Evolutionary conservation across 1,140 invertebrate genomes (phyloP), one percentile per base, ranked within the genome.

Genomic region (Orius laevigatus): DNA sequence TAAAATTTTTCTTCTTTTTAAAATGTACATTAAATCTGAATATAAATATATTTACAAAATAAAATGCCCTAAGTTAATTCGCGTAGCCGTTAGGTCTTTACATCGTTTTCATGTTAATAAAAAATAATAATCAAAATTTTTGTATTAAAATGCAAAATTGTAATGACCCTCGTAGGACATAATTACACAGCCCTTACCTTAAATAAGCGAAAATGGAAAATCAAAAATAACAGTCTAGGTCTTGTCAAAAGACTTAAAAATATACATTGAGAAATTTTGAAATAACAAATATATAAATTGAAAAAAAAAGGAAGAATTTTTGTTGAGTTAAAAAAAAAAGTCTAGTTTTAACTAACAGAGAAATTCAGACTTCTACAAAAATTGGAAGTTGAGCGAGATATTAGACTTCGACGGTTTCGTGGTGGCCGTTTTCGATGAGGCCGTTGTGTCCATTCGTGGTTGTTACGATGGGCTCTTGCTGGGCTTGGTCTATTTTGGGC

Each of bases 371-470:
- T 42, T 42, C 40, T 42, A 42, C 40, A 18, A 16, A 16, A 16
- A 14, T 3, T 38, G 36, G 36, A 12, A n/a, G 36, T 38, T 38
- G 15, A 38, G n/a, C 15, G 15, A 10, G 33, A 34, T 6, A 3
- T 12, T n/a, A 38, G 36, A 38, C 36, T 38, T 38, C 36, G 15
- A 16, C 15, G n/a, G 36, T n/a, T 38, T n/a, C 36, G 14, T 5
- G 33, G 32, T 36, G 39, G 32, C 51, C 49, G 46, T 54, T 50
- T 32, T 48, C 43, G 14, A 46, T 36, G n/a, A 51, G 31, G 8
- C 47, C 39, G 16, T 44, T 38, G 43, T 51, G 50, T 6, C 53
- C 53, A 34, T 54, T 54, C 2, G 52, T 50, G 2, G 53, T 54
- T 15, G 49, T 54, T 12, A 54, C 42, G 16, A 48, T 25, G 4